Evolutionary conservation across 2,113 vertebrate species (phyloP), one percentile per base, ranked within the genome.

Genomic region (Odocoileus hemionus): DNA sequence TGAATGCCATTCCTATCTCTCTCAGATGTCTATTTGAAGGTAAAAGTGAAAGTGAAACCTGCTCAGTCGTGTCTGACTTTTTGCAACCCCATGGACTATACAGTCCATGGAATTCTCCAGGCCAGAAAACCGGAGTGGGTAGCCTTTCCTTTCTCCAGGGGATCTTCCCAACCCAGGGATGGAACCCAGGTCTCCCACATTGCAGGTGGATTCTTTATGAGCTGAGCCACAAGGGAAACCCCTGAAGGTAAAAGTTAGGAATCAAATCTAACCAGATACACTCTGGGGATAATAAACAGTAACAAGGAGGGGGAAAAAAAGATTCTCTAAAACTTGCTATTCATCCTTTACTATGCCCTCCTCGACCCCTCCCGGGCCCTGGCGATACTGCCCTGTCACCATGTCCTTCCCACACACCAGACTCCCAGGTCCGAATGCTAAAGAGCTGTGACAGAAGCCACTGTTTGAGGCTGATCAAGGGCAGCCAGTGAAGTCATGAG

Each of bases 201-300:
- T 74, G 19, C 67, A 74, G 67, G 21, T 39, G 19, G 67, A 36
- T 39, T 74, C 36, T 23, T 74, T 74, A 74, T 39, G n/a, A 74
- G 36, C 67, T 74, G 5, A 74, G 67, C 67, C 67, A 39, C 67
- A 74, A 39, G 67, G 36, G 67, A 74, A 74, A 74, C n/a, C 19
- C 67, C 19, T 74, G n/a, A 39, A 74, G 67, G 19, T 14, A 74
- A 94, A 86, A 54, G 36, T 33, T 80, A 92, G 57, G 47, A 91
- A 97, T 91, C 76, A 96, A 96, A 93, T 76, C 25, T 76, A 89
- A 86, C 86, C 58, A 95, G 33, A 23, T 47, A 79, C 9, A 39
- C 30, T 85, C 45, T 84, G 17, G 23, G 54, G 47, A 43, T 88
- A 84, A 60, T 58, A 95, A 82, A 67, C 6, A 92, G 30, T 90